Percentiles rank a stretch among this genome's conserved stretches.
These are phyloP conservation scores for Hippoglossus stenolepis DNA, from an alignment of 2,113 vertebrate genomes.

Conservation along the genomic window DNA sequence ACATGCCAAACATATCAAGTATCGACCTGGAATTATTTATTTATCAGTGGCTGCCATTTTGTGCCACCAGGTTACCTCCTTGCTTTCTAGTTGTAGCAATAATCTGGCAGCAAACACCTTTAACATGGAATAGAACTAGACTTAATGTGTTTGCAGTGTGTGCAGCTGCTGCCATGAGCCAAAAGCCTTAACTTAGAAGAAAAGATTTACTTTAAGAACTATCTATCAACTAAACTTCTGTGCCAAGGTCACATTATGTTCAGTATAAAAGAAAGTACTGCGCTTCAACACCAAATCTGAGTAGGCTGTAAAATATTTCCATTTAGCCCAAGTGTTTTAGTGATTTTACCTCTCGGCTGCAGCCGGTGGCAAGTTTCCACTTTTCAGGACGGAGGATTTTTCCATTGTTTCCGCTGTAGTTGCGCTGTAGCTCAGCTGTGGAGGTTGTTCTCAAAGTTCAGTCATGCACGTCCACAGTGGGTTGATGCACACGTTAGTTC, in stretches of 20 bases:
- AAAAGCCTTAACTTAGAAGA: too few relatives aligned
- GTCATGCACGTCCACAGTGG: slow-evolving; percentile 24
- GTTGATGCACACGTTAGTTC: neutral
- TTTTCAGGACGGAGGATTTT: slow-evolving; percentile 57
- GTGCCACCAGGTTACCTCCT: slow-evolving; percentile 18
- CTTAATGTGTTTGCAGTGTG: neutral
- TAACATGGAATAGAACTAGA: neutral
- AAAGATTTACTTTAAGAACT: neutral
- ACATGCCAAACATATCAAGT: slow-evolving; percentile 26
- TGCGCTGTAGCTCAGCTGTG: neutral
- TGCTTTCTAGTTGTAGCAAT: neutral
- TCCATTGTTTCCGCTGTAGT: slow-evolving; percentile 49
- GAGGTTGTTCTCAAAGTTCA: slow-evolving; percentile 24
- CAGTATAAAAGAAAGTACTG: too few relatives aligned
- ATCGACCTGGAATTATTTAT: slow-evolving; percentile 54
- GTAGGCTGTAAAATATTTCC: neutral
- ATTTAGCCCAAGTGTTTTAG: neutral
- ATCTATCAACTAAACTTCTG: too few relatives aligned
- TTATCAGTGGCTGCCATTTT: slow-evolving; percentile 70
- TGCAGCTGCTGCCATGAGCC: too few relatives aligned
- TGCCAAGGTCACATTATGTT: too few relatives aligned
- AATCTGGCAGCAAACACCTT: neutral
- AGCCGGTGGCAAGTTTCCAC: slow-evolving; percentile 59
- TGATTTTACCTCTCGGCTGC: slow-evolving; percentile 28
- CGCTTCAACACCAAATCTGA: neutral